Evolutionary conservation across 2,888 invertebrate species (phyloP).

Genomic region (Cremastobaeus sp.): DNA sequence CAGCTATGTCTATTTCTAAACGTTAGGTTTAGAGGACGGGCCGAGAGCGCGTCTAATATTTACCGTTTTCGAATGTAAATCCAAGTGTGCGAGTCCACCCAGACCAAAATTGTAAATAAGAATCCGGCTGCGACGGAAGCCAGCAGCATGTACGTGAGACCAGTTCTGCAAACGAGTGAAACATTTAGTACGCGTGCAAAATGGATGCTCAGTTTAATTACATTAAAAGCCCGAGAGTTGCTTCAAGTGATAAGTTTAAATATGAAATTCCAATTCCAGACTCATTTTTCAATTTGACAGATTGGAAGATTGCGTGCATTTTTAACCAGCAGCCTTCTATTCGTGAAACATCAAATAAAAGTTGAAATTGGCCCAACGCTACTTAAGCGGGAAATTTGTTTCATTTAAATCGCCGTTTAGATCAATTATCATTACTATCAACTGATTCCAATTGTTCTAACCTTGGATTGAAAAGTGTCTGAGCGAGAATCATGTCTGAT

Average conservation of each 20-base stretch:
- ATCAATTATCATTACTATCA: conserved; percentile 29
- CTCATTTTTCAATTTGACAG: conserved; percentile 4
- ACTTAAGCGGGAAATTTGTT: conserved; percentile 29
- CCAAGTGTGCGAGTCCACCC: conserved; percentile 98
- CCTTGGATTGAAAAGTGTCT: conserved; percentile 24
- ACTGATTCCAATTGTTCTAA: conserved; percentile 15
- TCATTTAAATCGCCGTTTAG: conserved; percentile 17
- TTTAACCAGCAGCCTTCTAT: conserved; percentile 1
- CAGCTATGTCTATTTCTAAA: conserved; percentile 24
- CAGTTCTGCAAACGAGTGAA: conserved; percentile 78
- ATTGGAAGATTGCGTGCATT: conserved; percentile 7
- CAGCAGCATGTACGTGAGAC: conserved; percentile 90
- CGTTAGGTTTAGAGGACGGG: conserved; percentile 33
- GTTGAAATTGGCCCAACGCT: background rate
- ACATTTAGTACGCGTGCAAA: too few species aligned
- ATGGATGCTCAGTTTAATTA: too few species aligned
- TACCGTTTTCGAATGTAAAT: conserved; percentile 95
- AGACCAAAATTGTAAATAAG: conserved; percentile 93
- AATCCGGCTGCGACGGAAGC: conserved; percentile 93
- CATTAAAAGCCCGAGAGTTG: too few species aligned
- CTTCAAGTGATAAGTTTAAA: background rate
- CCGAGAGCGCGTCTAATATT: conserved; percentile 65
- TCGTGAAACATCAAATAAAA: conserved; percentile 7
- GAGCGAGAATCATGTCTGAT: too few species aligned
- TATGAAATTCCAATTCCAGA: background rate